phyloP scores from a whole-genome alignment of 2,797 vertebrate species.

The Oryzias dopingdopingensis region DNA sequence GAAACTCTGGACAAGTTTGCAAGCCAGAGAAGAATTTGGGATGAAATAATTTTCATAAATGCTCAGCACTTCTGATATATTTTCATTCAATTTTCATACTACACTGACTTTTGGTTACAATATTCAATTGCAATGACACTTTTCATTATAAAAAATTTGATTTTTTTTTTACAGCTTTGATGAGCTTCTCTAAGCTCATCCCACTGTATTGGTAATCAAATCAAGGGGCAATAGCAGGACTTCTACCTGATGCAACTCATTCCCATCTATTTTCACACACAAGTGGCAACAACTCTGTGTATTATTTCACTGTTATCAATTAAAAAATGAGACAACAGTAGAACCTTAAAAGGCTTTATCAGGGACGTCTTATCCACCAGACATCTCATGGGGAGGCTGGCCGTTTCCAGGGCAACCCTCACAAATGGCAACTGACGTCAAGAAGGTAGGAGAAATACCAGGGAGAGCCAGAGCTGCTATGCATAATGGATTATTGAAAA shows the following conservation, averaged over 20 bases:
- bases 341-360: constrained; percentile 82
- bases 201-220: constrained; percentile 40
- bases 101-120: not conserved
- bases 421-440: constrained; percentile 93
- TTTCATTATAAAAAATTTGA: constrained; percentile 24
- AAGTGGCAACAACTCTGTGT: constrained; percentile 44
- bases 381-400: constrained; percentile 86
- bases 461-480: constrained; percentile 80
- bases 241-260: constrained; percentile 36
- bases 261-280: constrained; percentile 33
- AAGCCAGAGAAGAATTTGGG: constrained; percentile 10
- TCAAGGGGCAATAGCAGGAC: constrained; percentile 40
- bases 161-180: constrained; percentile 19
- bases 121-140: constrained; percentile 13
- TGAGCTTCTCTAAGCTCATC: constrained; percentile 33
- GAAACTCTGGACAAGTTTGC: constrained; percentile 9
- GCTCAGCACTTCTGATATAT: constrained; percentile 1
- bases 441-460: constrained; percentile 86
- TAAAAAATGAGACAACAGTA: constrained; percentile 76
- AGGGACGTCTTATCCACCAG: constrained; percentile 82
- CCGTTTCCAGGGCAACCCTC: constrained; percentile 89
- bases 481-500: constrained; percentile 86
- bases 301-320: constrained; percentile 66
- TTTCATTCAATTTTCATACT: constrained; percentile 16
- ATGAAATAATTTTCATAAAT: constrained; percentile 12